Evolutionary conservation across 2,888 invertebrate genomes (phyloP), one percentile per base, ranked within the genome.

Genomic region (Callyntrura guangdongensis): DNA sequence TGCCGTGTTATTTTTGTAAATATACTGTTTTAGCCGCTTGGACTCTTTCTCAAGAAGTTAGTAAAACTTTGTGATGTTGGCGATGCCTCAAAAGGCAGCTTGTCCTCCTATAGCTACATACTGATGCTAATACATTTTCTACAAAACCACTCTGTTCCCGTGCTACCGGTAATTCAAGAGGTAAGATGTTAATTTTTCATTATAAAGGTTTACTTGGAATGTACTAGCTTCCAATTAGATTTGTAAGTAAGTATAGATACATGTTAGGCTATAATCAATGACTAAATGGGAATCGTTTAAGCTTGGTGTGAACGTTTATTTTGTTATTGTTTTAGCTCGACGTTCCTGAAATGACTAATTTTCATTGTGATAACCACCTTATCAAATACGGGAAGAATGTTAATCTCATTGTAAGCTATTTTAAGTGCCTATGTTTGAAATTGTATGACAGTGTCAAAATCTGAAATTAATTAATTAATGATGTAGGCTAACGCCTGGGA

Each of bases 31-130:
- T n/a, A 95, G 94, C 93, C 94, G 59, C 94, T 96, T 27, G 96
- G 96, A 14, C 96, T 95, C 94, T 95, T 95, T 89, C 94, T 96
- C 91, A 96, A 96, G 94, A 95, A 95, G 88, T 95, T 96, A 94
- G 96, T 96, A 0, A 96, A 96, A 94, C 95, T 95, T 6, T 96
- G 96, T 94, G 95, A 95, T 91, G 96, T 96, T 77, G 96, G 96
- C 72, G 96, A 96, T 95, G 96, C 96, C 0, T 96, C 96, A 0
- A 95, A 95, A 88, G 96, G 96, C 36, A 96, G 96, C 90, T 94
- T 96, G 47, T 96, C 96, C 20, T 96, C 96, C 0, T 96, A 96
- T 94, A 96, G 96, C 25, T 96, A 96, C 94, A 95, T 96, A 90
- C 94, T 96, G 69, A 95, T 96, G 95, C 94, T 96, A 91, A 95